Base-by-base conservation (phyloP, 2,797 vertebrate species). In the Cossypha heuglini region DNA sequence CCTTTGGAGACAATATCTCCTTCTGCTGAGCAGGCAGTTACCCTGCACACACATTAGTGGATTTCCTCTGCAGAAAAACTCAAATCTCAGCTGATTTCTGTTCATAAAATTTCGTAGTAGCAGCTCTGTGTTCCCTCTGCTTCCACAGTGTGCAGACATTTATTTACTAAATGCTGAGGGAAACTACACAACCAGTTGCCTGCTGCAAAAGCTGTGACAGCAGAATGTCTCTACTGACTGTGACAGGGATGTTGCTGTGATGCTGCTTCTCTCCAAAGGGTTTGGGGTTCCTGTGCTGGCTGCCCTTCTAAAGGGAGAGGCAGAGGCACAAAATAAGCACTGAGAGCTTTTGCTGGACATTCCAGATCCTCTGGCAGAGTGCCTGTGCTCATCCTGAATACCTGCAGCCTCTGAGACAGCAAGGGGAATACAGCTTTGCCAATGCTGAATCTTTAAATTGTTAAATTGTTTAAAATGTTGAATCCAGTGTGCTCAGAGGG, bases 111-210 rank as follows among this genome's bases (percentile, higher is more conserved):
- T 67, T 35, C 1, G 2, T 57, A 42, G 48, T 42, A 29, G 48
- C 42, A 85, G 22, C 31, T 63, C 48, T 57, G 33, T 45, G 25
- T 35, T 90, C 40, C 64, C 24, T 37, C 45, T 61, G 57, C 22
- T 87, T 73, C 49, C 42, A 11, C 52, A 68, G 20, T 0, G 0
- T 35, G 24, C 3, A 3, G 21, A 16, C n/a, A 13, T 35, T 4
- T 52, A 25, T 77, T 88, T 94, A 72, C 35, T 58, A 49, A 49
- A 49, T 10, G 5, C 59, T 71, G n/a, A 74, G 38, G 48, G 21
- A 52, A 87, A 31, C 67, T 25, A 25, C 11, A 28, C 31, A 35
- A 7, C 13, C 33, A n/a, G 33, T 55, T 79, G 38, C 48, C 10
- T 66, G 31, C 52, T 89, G 20, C 42, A 87, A 26, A 52, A 87